Evolutionary conservation across 2,113 vertebrate genomes (phyloP).

Genomic region (Oxyruncus cristatus): DNA sequence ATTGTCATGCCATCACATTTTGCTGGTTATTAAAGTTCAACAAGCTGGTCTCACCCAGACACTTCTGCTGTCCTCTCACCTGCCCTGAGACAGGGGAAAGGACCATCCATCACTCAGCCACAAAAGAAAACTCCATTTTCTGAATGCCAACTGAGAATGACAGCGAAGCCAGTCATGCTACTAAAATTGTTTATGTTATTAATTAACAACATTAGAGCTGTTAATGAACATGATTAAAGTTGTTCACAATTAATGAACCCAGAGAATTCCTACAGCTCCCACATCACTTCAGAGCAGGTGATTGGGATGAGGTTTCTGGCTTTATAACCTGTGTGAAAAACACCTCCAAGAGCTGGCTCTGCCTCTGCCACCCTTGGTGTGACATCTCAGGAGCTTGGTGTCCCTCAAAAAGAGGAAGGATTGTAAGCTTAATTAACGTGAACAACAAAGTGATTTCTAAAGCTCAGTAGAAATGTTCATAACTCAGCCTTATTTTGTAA

Average conservation of each 20-base stretch:
- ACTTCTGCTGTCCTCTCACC: not conserved
- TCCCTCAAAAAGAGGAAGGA: not conserved
- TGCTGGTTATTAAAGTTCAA: not conserved
- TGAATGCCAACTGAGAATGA: not conserved
- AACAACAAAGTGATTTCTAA: not conserved
- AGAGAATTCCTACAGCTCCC: not conserved
- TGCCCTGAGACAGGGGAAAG: not conserved
- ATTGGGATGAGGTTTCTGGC: not conserved
- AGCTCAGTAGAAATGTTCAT: not conserved
- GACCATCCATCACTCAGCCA: not conserved
- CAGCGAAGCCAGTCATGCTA: not conserved
- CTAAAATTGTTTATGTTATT: slow-evolving; percentile 30
- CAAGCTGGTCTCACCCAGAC: not conserved
- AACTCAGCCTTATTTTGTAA: slow-evolving; percentile 20
- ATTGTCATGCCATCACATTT: not conserved
- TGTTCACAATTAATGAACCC: slow-evolving; percentile 28
- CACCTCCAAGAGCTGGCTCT: not conserved
- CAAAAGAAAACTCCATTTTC: not conserved
- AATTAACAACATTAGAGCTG: slow-evolving; percentile 14
- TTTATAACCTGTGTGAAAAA: not conserved
- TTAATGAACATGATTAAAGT: slow-evolving; percentile 34
- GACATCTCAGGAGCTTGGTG: not conserved
- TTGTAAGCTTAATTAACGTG: not conserved
- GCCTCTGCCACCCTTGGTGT: not conserved
- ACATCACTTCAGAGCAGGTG: not conserved